Evolutionary conservation across 2,888 invertebrate genomes (phyloP).

Genomic region (Hirtodrosophila confusa): DNA sequence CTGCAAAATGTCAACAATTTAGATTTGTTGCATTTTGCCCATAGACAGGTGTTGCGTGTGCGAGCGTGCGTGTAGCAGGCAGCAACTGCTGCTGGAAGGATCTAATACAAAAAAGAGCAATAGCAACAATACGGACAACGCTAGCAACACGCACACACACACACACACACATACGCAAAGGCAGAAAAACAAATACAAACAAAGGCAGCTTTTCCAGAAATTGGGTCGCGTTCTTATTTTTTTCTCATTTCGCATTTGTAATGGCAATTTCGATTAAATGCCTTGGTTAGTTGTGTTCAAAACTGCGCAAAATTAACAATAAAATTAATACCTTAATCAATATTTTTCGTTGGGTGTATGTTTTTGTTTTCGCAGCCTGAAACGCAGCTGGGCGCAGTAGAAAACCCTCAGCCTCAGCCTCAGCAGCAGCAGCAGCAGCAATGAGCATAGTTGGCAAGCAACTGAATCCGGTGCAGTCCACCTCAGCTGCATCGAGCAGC

Average conservation of each 20-base stretch:
- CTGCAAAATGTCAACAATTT: conserved; percentile 51
- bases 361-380: conserved; percentile 28
- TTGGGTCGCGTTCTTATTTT: conserved; percentile 64
- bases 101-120: background rate
- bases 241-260: conserved; percentile 43
- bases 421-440: conserved; percentile 15
- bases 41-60: conserved; percentile 26
- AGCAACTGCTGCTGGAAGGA: conserved; percentile 29
- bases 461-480: conserved; percentile 68
- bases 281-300: conserved; percentile 43
- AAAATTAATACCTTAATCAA: conserved; percentile 6
- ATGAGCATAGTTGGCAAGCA: conserved; percentile 81
- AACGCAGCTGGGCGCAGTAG: conserved; percentile 19
- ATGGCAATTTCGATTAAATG: conserved; percentile 63
- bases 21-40: conserved; percentile 37
- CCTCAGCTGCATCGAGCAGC: conserved; percentile 25
- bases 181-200: conserved; percentile 69
- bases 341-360: background rate
- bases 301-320: conserved; percentile 12
- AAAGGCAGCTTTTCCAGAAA: conserved; percentile 72
- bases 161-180: conserved; percentile 15
- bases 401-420: conserved; percentile 11
- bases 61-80: conserved; percentile 10
- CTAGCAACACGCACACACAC: conserved; percentile 38
- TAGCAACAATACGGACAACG: conserved; percentile 47